phyloP scores from a whole-genome alignment of 1,140 invertebrate species.

The Neodiprion lecontei region DNA sequence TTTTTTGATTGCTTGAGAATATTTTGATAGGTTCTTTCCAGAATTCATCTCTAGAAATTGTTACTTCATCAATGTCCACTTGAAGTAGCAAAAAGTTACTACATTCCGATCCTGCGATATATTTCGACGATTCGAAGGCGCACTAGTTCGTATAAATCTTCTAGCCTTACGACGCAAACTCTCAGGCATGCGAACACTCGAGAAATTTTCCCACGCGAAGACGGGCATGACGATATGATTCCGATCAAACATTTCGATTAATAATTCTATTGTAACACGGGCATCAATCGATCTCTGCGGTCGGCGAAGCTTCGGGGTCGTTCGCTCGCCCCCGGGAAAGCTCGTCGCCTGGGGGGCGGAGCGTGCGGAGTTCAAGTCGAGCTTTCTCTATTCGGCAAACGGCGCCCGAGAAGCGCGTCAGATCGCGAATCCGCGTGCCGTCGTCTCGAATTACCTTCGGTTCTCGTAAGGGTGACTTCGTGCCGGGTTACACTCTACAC shows the following conservation, averaged over 20 bases:
- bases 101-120: no score
- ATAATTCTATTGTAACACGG: neutral
- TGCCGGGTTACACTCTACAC: neutral
- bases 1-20: no score
- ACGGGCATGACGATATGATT: neutral
- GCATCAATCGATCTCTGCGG: slow-evolving; percentile 1
- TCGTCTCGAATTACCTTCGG: neutral
- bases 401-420: slow-evolving; percentile 1
- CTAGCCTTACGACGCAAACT: no score
- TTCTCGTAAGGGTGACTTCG: neutral
- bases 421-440: neutral
- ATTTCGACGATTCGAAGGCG: no score
- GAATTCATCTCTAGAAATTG: no score
- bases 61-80: no score
- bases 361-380: neutral
- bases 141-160: no score
- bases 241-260: slow-evolving; percentile 4
- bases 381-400: slow-evolving; percentile 5
- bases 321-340: neutral
- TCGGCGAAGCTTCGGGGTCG: neutral
- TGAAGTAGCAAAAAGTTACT: no score
- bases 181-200: no score
- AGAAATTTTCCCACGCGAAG: neutral
- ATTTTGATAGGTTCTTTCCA: no score
- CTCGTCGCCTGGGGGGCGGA: slow-evolving; percentile 1